phyloP scores from a whole-genome alignment of 2,113 vertebrate genomes.

The Sphyrna mokarran region DNA sequence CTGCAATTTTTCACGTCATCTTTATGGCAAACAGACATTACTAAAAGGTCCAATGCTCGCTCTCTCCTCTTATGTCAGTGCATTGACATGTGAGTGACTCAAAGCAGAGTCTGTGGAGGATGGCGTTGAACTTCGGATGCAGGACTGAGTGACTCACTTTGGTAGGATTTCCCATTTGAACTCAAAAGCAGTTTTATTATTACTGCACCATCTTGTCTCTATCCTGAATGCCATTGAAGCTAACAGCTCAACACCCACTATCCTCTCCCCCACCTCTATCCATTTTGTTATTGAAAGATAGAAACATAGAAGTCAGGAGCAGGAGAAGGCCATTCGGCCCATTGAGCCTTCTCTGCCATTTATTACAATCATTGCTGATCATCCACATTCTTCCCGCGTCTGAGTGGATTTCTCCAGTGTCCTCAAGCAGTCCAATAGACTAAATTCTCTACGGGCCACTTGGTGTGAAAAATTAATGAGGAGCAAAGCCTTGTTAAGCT shows the following conservation, averaged over 20 bases:
- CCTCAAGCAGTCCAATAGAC: too few species aligned
- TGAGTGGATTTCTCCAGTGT: too few species aligned
- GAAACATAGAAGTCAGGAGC: too few species aligned
- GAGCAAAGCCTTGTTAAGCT: too few species aligned
- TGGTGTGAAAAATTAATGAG: too few species aligned
- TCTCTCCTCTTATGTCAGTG: not conserved
- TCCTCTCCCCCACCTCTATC: too few species aligned
- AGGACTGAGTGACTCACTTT: not conserved
- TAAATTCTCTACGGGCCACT: too few species aligned
- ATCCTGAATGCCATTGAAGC: not conserved
- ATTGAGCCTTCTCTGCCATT: too few species aligned
- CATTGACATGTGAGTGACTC: not conserved
- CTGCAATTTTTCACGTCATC: not conserved
- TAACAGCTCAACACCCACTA: not conserved
- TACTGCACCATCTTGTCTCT: not conserved
- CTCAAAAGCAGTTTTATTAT: not conserved
- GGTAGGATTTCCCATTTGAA: not conserved
- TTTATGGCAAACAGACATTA: not conserved
- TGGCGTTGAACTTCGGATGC: not conserved
- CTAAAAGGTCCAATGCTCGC: not conserved
- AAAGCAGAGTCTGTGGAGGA: not conserved
- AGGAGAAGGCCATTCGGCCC: too few species aligned
- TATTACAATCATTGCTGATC: too few species aligned
- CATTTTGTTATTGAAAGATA: too few species aligned
- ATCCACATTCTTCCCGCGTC: too few species aligned